Conservation (phyloP, 2,797 vertebrate species). For the Dicrostonyx torquatus region DNA sequence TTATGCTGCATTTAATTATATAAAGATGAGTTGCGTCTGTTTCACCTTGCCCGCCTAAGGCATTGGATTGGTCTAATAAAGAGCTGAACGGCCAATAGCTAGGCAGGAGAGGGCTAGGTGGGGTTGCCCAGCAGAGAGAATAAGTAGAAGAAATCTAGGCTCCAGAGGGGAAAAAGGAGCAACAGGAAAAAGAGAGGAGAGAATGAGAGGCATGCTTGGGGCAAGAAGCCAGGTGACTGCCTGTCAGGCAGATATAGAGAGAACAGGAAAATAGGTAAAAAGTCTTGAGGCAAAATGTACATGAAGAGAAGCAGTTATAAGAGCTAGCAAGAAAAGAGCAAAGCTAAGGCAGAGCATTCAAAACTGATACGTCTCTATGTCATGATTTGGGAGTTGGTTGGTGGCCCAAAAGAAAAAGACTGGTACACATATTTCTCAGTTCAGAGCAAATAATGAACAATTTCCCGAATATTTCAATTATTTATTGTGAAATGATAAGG, state of each 20-base stretch:
- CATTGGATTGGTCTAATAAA: neutral
- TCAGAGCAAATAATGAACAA: neutral
- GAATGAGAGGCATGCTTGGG: neutral
- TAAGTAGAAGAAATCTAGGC: neutral
- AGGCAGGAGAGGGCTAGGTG: neutral
- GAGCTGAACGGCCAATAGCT: neutral
- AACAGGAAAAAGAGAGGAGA: neutral
- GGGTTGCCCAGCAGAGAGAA: neutral
- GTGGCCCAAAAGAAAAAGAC: neutral
- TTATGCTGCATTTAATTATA: neutral
- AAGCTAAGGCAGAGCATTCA: neutral
- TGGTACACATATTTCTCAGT: neutral
- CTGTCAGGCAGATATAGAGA: neutral
- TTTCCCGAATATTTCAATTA: conserved; percentile 48
- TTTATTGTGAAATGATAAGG: conserved; percentile 48
- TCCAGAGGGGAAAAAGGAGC: neutral
- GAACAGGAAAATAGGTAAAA: neutral
- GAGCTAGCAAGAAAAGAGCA: too few relatives aligned
- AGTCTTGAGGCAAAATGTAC: neutral
- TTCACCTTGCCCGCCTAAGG: neutral
- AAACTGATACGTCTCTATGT: neutral
- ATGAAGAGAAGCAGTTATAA: neutral
- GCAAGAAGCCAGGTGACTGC: neutral
- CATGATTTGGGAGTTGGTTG: neutral
- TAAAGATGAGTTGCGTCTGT: neutral